Percentiles rank a stretch among this genome's conserved stretches.
Conservation (phyloP, 2,888 invertebrate genomes). For the Yponomeuta malinellus region DNA sequence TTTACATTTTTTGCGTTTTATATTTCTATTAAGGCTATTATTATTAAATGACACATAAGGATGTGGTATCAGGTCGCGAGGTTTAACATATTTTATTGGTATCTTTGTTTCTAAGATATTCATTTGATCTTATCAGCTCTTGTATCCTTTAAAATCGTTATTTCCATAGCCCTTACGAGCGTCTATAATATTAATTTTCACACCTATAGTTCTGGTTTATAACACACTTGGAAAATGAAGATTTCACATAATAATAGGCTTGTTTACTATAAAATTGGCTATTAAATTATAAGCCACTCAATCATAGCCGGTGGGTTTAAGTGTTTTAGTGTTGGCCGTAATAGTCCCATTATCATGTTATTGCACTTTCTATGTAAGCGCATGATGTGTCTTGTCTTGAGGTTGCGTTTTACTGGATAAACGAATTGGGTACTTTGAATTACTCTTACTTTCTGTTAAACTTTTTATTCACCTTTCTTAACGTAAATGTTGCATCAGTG, state of each 20-base stretch:
- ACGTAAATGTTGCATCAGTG: too few species aligned
- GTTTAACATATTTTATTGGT: background rate
- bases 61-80: background rate
- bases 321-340: background rate
- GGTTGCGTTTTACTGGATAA: background rate
- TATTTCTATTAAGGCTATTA: background rate
- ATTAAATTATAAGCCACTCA: background rate
- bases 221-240: background rate
- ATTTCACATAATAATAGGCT: background rate
- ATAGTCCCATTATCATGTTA: slow-evolving; percentile 2
- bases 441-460: background rate
- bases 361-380: slow-evolving; percentile 1
- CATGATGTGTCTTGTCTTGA: background rate
- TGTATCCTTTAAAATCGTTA: background rate
- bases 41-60: background rate
- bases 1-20: background rate
- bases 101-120: background rate
- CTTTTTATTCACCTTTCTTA: too few species aligned
- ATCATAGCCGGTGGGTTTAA: background rate
- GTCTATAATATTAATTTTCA: background rate
- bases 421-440: background rate
- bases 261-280: background rate
- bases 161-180: background rate
- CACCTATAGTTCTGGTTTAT: background rate
- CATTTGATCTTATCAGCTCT: background rate